phyloP scores from a whole-genome alignment of 2,888 invertebrate species.

The Cordylochernes scorpioides region DNA sequence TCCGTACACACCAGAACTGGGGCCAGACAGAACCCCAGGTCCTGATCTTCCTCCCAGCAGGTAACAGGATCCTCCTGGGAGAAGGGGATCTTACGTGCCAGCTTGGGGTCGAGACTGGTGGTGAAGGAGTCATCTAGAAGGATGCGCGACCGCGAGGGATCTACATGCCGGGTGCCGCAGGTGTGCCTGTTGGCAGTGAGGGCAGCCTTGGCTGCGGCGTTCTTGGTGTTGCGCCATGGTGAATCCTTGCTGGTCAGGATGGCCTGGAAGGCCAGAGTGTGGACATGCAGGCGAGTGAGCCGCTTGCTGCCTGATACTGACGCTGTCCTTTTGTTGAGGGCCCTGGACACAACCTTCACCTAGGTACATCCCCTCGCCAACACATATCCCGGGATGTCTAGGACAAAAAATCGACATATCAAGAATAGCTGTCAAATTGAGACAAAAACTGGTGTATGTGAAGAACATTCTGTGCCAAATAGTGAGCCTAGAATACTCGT shows the following conservation, averaged over 20 bases:
- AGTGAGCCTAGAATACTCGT: no score
- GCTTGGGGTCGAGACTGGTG: conserved; percentile 32
- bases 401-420: not conserved
- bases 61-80: conserved; percentile 43
- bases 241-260: conserved; percentile 40
- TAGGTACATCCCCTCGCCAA: no score
- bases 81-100: conserved; percentile 32
- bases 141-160: conserved; percentile 31
- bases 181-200: conserved; percentile 55
- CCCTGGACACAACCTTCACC: no score
- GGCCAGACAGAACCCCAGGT: conserved; percentile 44
- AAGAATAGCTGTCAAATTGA: no score
- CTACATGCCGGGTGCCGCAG: conserved; percentile 20
- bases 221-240: conserved; percentile 44
- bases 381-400: no score
- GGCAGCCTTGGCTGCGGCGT: conserved; percentile 54
- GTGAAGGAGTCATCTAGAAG: conserved; percentile 58
- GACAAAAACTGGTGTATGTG: no score
- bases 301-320: conserved; percentile 27
- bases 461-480: no score
- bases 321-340: no score
- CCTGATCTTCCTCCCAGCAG: conserved; percentile 35
- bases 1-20: conserved; percentile 57
- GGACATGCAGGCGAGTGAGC: conserved; percentile 49
- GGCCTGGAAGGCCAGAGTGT: conserved; percentile 62